phyloP scores from a whole-genome alignment of 1,140 invertebrate genomes.

The Vanessa tameamea region DNA sequence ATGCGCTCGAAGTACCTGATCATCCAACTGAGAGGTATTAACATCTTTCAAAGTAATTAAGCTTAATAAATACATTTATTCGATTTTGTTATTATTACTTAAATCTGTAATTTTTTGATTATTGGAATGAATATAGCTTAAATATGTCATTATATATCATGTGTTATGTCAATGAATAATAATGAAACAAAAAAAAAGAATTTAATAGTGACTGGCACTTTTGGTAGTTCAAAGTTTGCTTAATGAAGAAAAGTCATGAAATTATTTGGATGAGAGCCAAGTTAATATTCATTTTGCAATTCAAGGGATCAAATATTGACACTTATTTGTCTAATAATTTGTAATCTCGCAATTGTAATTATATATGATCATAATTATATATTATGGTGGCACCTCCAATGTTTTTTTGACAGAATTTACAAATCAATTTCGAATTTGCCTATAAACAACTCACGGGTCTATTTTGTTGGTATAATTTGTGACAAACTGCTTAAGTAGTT shows the following conservation, averaged over 20 bases:
- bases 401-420: too few species aligned
- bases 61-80: neutral
- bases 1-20: constrained; percentile 48
- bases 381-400: too few species aligned
- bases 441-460: too few species aligned
- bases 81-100: neutral
- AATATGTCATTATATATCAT: neutral
- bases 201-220: constrained; percentile 1
- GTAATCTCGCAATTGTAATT: too few species aligned
- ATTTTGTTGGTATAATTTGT: too few species aligned
- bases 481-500: too few species aligned
- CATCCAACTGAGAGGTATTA: constrained; percentile 37
- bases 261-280: neutral
- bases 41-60: neutral
- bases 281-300: neutral
- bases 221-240: neutral
- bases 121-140: neutral
- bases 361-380: too few species aligned
- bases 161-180: neutral
- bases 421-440: too few species aligned
- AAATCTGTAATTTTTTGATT: neutral
- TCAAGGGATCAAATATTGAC: neutral
- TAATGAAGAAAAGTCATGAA: neutral
- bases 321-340: too few species aligned
- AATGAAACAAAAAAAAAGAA: neutral